Percentiles rank a stretch among this genome's conserved stretches.
Conservation (phyloP, 2,113 vertebrate species). For the Platichthys stellatus region DNA sequence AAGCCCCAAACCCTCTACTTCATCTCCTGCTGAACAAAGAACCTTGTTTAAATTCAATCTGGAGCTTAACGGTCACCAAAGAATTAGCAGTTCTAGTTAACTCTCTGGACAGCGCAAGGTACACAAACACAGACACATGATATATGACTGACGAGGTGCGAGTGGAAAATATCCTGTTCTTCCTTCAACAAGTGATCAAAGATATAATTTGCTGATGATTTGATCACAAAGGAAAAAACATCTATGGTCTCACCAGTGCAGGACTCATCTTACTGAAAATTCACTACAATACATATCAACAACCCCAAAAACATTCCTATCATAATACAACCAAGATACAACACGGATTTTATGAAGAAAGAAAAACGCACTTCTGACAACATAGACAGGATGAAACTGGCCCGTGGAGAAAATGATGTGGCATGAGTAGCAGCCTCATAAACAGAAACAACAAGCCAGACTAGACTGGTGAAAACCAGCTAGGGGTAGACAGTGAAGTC, state of each 20-base stretch:
- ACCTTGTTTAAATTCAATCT: neutral
- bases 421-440: neutral
- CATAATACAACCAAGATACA: neutral
- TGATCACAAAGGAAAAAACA: neutral
- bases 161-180: too few species aligned
- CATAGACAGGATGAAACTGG: neutral
- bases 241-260: neutral
- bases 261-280: neutral
- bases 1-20: neutral
- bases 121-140: neutral
- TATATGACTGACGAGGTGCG: too few species aligned
- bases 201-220: neutral
- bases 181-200: too few species aligned
- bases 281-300: neutral
- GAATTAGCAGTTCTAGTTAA: neutral
- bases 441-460: conserved; percentile 1
- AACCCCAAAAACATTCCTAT: neutral
- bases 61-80: neutral
- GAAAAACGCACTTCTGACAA: neutral
- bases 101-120: neutral
- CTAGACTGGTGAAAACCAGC: neutral
- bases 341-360: neutral
- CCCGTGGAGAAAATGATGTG: neutral
- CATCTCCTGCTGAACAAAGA: neutral
- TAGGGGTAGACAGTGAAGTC: neutral